Evolutionary conservation across 2,797 vertebrate species (phyloP), one percentile per base, ranked within the genome.

Genomic region (Falco columbarius): DNA sequence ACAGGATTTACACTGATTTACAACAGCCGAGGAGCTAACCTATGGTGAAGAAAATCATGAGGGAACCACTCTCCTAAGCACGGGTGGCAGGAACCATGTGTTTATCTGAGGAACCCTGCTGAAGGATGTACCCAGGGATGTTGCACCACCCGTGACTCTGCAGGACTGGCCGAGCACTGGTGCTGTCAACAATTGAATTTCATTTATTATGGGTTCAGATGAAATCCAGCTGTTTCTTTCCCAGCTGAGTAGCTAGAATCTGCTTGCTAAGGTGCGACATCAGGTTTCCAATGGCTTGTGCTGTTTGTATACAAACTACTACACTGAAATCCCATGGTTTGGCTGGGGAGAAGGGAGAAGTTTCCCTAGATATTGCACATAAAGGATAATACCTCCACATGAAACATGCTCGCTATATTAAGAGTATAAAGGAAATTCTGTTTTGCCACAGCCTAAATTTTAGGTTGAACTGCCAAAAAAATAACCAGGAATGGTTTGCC

Each of bases 391-490:
- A 52, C 55, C 84, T 76, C 90, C 59, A 36, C 4, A 7, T 24
- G 80, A 46, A 86, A 92, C 80, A 34, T 29, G 63, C 77, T 34
- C 4, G 7, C 34, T 68, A 23, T 12, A 24, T 19, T 66, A 24
- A 46, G 66, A 72, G 40, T 13, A 46, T 8, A 13, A 19, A 75
- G 79, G 86, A 91, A 90, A 68, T 66, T 77, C 91, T 88, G 58
- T 19, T 49, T 93, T 92, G 76, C 87, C 94, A 89, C 82, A 89
- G 93, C 80, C 90, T 81, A 47, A 72, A 86, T 92, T 84, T 95
- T 67, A 61, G 34, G 5, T 83, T 52, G 86, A 90, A 70, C 32
- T 75, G 73, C 62, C 61, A 66, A 86, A 80, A 77, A 89, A 94
- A 42, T 18, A 84, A 30, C 56, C 63, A 84, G 90, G 88, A 93